Base-by-base conservation (phyloP, 2,888 invertebrate species). In the Dinocampus coccinellae region DNA sequence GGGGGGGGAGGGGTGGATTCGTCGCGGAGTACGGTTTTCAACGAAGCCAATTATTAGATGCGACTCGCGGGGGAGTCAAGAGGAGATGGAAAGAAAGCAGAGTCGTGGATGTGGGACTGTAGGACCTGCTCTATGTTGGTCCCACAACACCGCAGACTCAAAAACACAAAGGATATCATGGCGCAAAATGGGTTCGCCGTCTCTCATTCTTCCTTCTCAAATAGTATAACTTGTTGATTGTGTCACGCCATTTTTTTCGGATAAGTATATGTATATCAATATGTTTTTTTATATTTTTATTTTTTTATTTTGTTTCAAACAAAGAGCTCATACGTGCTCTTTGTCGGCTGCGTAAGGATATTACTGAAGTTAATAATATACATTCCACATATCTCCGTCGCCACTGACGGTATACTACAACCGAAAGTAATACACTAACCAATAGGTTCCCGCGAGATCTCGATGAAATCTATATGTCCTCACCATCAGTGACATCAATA, bases 21-120 rank as follows among this genome's bases (percentile, higher is more conserved):
- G 87, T 87, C 85, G 86, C 87, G 86, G 83, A 82, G 84, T 85
- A 86, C 85, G 87, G 83, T 86, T 87, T 87, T 87, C 85, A 85
- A 85, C 86, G 83, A 83, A 86, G 84, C 82, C 86, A 85, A 86
- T 86, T 86, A 87, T 86, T 86, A 86, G 86, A 85, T 79, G 84
- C 82, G 84, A 83, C 81, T 80, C 36, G 47, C 60, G 72, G 70
- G 69, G 34, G 57, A 64, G 57, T 64, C 58, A 65, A 61, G 65
- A 62, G 67, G 72, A 68, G 67, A 70, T 69, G 69, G 61, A 64
- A 47, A 65, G 33, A 62, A 72, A 70, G 67, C 70, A 72, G 61
- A 72, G 58, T 70, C 36, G 58, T 55, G 13, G 24, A 63, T 33
- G 34, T 24, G 24, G 36, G 11, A 24, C 34, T n/a, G 22, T 7